Evolutionary conservation across 30 jellyfish, hydroid and myxozoan genomes (phyloP), one percentile per base, ranked within the genome.

Genomic region (Sanderia malayensis): DNA sequence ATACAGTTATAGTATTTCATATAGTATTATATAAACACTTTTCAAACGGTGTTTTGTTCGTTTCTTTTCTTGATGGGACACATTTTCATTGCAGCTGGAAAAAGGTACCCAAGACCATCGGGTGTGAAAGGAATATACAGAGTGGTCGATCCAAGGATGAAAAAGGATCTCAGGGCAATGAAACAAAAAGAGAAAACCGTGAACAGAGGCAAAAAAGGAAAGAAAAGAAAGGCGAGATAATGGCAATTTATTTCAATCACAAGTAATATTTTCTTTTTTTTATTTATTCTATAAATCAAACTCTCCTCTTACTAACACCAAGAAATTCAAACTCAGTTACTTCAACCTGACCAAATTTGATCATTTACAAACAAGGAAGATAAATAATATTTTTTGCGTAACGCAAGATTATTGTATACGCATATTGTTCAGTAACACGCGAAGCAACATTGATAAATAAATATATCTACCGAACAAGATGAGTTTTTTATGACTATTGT

Each of bases 101-200:
- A 86, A 71, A 68, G 86, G 59, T 93, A 93, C 70, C 85, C 79
- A n/a, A 79, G 96, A 23, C 99, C 99, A 7, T 52, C 79, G 34
- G 91, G 92, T 11, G 99, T 93, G 34, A 86, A 71, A 64, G 99
- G 99, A 30, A 74, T 75, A 17, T 93, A 85, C 72, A 93, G 86
- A 70, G 99, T 93, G 45, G 99, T 93, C 61, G 99, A 93, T 67
- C 96, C 99, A n/a, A 74, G 99, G 44, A 80, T 80, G 96, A 93
- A 93, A 61, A 93, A 93, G 65, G 99, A 93, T 73, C n/a, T 81
- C 44, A 69, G 84, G 70, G 98, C 96, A 32, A 74, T 65, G 86
- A 75, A 73, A 66, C 81, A 58, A 30, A 80, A 84, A 68, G 98
- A 84, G 31, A 92, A 92, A 61, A 85, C 95, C 21, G 71, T 70